phyloP scores from a whole-genome alignment of 2,888 invertebrate species.

The Lasioglossum vierecki region DNA sequence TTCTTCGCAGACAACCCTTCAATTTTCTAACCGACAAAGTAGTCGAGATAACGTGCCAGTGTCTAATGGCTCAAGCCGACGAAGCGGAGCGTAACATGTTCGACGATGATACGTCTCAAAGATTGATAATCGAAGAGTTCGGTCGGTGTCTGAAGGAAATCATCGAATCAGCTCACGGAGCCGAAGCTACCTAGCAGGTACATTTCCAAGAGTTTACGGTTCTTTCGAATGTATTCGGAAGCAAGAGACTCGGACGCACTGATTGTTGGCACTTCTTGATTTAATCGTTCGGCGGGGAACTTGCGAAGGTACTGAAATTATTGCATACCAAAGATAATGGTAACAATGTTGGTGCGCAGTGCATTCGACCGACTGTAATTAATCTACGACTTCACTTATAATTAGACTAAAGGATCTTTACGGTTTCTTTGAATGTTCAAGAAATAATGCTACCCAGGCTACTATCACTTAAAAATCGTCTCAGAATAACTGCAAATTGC shows the following conservation, averaged over 20 bases:
- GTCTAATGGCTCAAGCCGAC: conserved; percentile 96
- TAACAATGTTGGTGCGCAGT: conserved; percentile 25
- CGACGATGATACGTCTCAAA: conserved; percentile 87
- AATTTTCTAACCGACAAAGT: conserved; percentile 97
- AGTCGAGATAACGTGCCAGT: conserved; percentile 97
- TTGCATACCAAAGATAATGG: conserved; percentile 66
- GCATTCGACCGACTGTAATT: no score
- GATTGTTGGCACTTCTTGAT: conserved; percentile 46
- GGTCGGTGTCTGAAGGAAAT: conserved; percentile 97
- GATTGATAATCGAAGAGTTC: conserved; percentile 95
- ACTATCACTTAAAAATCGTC: no score
- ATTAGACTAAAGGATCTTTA: no score
- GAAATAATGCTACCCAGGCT: no score
- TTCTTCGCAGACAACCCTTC: conserved; percentile 89
- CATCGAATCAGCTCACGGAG: conserved; percentile 89
- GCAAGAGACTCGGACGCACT: conserved; percentile 41
- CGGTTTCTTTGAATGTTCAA: no score
- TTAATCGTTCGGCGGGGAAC: conserved; percentile 35
- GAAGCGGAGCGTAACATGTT: conserved; percentile 89
- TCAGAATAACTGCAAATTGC: no score
- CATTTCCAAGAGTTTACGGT: conserved; percentile 33
- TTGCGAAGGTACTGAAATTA: conserved; percentile 40
- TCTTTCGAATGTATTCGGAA: conserved; percentile 41
- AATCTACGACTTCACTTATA: no score
- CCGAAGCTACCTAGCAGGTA: conserved; percentile 83